Evolutionary conservation across 2,113 vertebrate genomes (phyloP).

Genomic region (Rhinichthys klamathensis): DNA sequence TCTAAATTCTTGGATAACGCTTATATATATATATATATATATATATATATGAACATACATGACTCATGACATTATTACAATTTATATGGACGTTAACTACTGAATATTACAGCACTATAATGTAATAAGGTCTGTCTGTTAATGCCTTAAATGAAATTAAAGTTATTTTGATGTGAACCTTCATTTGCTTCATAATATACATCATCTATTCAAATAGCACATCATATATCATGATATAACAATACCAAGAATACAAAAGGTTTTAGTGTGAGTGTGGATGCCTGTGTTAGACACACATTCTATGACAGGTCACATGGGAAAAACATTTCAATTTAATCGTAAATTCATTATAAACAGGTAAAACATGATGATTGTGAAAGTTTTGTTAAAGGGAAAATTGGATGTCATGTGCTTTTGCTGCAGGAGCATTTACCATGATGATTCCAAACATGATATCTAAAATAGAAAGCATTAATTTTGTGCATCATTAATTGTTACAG

Average conservation of each 20-base stretch:
- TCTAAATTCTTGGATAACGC: background rate
- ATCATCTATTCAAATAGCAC: background rate
- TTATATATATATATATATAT: too few relatives aligned
- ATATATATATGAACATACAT: background rate
- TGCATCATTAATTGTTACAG: background rate
- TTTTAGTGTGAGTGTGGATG: background rate
- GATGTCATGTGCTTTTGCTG: background rate
- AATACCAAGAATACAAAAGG: background rate
- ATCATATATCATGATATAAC: background rate
- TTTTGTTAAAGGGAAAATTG: background rate
- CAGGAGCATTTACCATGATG: background rate
- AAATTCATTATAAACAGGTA: slow-evolving; percentile 3
- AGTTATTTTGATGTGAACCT: background rate
- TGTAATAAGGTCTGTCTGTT: background rate
- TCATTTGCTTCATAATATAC: background rate
- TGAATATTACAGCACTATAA: background rate
- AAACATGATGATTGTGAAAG: background rate
- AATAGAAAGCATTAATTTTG: background rate
- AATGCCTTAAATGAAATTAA: slow-evolving; percentile 9
- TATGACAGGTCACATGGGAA: background rate
- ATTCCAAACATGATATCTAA: background rate
- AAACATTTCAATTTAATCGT: background rate
- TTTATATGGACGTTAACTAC: background rate
- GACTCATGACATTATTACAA: background rate
- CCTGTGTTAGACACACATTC: slow-evolving; percentile 7